phyloP scores from a whole-genome alignment of 2,113 vertebrate genomes.

The Lamprotornis superbus region DNA sequence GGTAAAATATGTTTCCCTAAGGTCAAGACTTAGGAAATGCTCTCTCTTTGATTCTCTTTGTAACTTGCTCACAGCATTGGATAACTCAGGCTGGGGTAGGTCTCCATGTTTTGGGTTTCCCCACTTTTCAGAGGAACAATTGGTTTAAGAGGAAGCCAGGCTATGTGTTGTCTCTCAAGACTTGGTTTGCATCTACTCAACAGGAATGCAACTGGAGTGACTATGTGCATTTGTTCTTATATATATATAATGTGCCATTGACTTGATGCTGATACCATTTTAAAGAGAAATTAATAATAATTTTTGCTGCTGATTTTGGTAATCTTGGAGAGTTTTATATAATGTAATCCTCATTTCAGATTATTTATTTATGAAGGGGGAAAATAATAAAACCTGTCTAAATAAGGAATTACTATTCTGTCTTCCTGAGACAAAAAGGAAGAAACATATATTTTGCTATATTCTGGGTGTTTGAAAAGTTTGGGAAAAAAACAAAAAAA shows the following conservation, averaged over 20 bases:
- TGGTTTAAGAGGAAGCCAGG: neutral
- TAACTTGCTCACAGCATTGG: neutral
- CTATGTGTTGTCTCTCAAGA: neutral
- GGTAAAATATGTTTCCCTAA: neutral
- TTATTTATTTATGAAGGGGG: neutral
- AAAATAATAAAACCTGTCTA: neutral
- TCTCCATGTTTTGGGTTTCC: neutral
- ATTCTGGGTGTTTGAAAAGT: neutral
- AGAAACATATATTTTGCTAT: neutral
- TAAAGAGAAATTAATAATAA: neutral
- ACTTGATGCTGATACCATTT: neutral
- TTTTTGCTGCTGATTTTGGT: neutral
- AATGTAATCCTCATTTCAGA: neutral
- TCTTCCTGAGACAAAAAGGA: neutral
- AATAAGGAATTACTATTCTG: neutral
- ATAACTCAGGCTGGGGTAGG: neutral
- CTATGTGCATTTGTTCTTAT: fast-evolving
- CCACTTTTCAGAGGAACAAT: neutral
- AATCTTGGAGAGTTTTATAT: neutral
- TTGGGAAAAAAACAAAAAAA: fast-evolving
- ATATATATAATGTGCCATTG: fast-evolving
- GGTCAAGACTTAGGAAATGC: neutral
- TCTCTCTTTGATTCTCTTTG: neutral
- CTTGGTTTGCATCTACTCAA: neutral
- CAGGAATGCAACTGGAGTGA: neutral